Evolutionary conservation across 2,113 vertebrate genomes (phyloP).

Genomic region (Hippocampus comes): DNA sequence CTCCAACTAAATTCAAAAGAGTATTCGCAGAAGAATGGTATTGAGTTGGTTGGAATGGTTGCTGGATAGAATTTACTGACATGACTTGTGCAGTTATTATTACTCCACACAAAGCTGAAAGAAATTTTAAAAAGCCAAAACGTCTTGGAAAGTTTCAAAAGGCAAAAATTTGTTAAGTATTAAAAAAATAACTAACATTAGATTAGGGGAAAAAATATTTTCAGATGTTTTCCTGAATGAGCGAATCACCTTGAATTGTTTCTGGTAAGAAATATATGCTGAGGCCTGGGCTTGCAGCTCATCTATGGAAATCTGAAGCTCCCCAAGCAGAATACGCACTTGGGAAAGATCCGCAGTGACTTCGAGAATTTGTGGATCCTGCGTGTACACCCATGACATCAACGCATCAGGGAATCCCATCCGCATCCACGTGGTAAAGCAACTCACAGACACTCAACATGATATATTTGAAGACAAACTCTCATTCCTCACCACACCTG

Average conservation of each 20-base stretch:
- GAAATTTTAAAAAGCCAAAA: too few species aligned
- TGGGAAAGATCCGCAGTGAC: slow-evolving; percentile 67
- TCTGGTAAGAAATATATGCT: slow-evolving; percentile 79
- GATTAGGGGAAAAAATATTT: background rate
- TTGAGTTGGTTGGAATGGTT: background rate
- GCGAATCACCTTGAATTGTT: slow-evolving; percentile 81
- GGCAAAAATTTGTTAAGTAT: too few species aligned
- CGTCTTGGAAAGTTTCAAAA: too few species aligned
- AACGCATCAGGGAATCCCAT: background rate
- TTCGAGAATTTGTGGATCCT: slow-evolving; percentile 82
- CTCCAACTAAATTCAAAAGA: slow-evolving; percentile 69
- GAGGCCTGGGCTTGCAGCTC: slow-evolving; percentile 79
- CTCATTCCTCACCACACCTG: slow-evolving; percentile 60
- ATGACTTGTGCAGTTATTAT: background rate
- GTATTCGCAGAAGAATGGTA: background rate
- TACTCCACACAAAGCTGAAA: too few species aligned
- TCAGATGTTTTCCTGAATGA: background rate
- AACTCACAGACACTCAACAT: background rate
- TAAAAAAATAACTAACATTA: background rate
- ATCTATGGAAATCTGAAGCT: slow-evolving; percentile 74
- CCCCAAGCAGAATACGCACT: slow-evolving; percentile 66
- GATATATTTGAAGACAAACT: background rate
- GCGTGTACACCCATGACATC: background rate
- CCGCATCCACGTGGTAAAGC: background rate
- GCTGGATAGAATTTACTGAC: background rate